Conservation (phyloP, 2,797 vertebrate genomes). For the Chloroceryle inda region DNA sequence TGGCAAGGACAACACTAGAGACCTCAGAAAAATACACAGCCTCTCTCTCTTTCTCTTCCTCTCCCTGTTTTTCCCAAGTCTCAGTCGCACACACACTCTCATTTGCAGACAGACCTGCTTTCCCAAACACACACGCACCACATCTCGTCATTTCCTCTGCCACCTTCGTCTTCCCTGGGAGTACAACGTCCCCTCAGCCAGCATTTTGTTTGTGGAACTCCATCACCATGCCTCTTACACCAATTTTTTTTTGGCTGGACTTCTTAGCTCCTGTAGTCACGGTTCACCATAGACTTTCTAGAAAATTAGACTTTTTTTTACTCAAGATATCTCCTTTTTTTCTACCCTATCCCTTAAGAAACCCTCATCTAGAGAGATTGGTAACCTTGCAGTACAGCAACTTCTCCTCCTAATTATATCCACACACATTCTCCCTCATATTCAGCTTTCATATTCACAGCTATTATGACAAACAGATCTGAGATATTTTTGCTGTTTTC, state of each 20-base stretch:
- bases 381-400: not conserved
- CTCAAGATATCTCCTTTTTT: not conserved
- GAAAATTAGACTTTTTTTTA: not conserved
- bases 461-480: not conserved
- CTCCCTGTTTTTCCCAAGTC: not conserved
- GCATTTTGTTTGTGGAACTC: not conserved
- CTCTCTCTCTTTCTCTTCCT: not conserved
- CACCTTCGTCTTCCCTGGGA: not conserved
- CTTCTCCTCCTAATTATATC: not conserved
- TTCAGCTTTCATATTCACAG: not conserved
- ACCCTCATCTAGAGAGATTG: not conserved
- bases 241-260: fast-evolving
- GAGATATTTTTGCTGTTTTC: not conserved
- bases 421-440: not conserved
- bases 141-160: not conserved
- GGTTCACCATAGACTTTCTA: not conserved
- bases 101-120: not conserved
- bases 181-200: not conserved
- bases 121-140: not conserved
- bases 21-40: not conserved
- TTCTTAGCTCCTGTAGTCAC: not conserved
- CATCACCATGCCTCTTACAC: not conserved
- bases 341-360: not conserved
- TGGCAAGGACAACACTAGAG: not conserved
- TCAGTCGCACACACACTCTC: not conserved